Base-by-base conservation (phyloP, 1,140 invertebrate genomes). In the Drosophila pandora region DNA sequence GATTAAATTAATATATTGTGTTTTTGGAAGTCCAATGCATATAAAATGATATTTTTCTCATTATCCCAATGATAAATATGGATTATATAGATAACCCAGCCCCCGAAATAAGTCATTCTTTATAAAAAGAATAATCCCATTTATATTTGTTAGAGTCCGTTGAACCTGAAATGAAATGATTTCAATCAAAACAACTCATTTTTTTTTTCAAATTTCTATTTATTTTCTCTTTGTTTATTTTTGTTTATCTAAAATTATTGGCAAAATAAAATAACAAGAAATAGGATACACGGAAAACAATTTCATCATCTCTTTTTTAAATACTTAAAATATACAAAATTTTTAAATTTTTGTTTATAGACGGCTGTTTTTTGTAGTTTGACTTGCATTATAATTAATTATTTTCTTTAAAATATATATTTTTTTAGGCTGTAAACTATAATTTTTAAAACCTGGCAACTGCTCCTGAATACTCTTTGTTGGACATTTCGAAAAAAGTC, bases 221-320 rank as follows among this genome's bases (percentile, higher is more conserved):
- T 60, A 45, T 55, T 83, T 73, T 77, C 50, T 64, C 50, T 54
- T 83, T 22, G 54, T 73, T 77, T 78, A 71, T 72, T 71, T 60
- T 72, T 53, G 67, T 61, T 71, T 72, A 61, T 72, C 67, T 72
- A 72, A 71, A 70, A 71, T 52, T 71, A 72, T 52, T 78, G 48
- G 81, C 73, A 32, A 82, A 82, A 75, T 79, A 69, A 83, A 83
- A 83, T 73, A 83, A 82, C 80, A 76, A 80, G 53, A 83, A 79
- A 75, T 74, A 63, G 81, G 72, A 67, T 53, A 79, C 68, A 75
- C 47, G 54, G 55, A 47, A 71, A 61, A 71, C 67, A 72, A 53
- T 61, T 53, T 39, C 9, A 41, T 71, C 39, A 23, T 53, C 49
- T 60, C 52, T 34, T 41, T 54, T 54, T 64, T 57, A 76, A 52